Evolutionary conservation across 2,113 vertebrate genomes (phyloP).

Genomic region (Ammospiza caudacuta): DNA sequence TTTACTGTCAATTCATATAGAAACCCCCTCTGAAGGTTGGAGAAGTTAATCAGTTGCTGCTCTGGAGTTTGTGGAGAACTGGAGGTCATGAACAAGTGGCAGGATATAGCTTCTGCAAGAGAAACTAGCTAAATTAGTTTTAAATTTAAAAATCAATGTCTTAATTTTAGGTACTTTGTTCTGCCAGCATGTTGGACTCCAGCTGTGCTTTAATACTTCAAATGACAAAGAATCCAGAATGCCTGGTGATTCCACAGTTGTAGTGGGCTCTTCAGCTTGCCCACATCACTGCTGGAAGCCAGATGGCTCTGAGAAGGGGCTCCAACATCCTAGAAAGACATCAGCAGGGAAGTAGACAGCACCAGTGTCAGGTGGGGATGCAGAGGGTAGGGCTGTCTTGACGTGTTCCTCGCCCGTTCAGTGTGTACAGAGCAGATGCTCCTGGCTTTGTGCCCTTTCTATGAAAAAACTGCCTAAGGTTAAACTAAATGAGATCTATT

Average conservation of each 20-base stretch:
- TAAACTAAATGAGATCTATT: not conserved
- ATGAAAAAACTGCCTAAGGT: not conserved
- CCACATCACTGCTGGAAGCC: not conserved
- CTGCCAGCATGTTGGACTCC: not conserved
- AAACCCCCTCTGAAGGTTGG: not conserved
- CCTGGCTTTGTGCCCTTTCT: not conserved
- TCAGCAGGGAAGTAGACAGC: not conserved
- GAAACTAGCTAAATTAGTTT: not conserved
- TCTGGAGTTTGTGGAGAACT: not conserved
- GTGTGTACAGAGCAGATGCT: not conserved
- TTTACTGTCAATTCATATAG: not conserved
- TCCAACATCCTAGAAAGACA: not conserved
- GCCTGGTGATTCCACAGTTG: not conserved
- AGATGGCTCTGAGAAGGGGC: not conserved
- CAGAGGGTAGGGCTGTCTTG: not conserved
- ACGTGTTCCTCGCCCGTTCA: accelerated
- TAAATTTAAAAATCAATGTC: slow-evolving; percentile 12
- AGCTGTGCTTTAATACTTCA: not conserved
- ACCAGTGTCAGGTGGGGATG: not conserved
- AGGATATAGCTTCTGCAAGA: not conserved
- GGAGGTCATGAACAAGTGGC: not conserved
- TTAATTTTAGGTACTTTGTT: slow-evolving; percentile 28
- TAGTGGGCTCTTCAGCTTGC: not conserved
- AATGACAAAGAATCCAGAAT: not conserved
- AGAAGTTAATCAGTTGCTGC: not conserved